Evolutionary conservation across 2,888 invertebrate genomes (phyloP).

Genomic region (Xanthorhoe designata): DNA sequence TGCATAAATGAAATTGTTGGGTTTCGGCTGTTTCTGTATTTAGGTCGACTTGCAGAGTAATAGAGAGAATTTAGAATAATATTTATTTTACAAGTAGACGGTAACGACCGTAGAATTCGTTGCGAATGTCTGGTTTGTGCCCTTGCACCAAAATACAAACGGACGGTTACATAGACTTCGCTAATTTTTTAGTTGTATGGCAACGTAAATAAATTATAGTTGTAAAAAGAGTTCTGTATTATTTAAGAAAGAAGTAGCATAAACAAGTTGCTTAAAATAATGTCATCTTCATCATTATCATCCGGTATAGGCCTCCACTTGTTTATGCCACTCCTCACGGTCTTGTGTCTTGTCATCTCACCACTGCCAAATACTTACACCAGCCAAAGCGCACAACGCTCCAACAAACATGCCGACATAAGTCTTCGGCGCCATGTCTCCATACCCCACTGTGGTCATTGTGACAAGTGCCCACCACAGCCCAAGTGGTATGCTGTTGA

Average conservation of each 20-base stretch:
- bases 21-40: slow-evolving; percentile 29
- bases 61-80: slow-evolving; percentile 6
- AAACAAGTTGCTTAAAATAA: not conserved
- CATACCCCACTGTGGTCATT: slow-evolving; percentile 99
- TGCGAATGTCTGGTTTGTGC: not conserved
- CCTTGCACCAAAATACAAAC: not conserved
- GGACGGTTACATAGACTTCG: not conserved
- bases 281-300: no score
- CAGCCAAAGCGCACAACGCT: slow-evolving; percentile 98
- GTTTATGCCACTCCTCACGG: no score
- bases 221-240: no score
- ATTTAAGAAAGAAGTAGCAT: no score
- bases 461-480: slow-evolving; percentile 99
- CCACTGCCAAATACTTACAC: slow-evolving; percentile 87
- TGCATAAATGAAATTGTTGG: slow-evolving; percentile 38
- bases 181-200: no score
- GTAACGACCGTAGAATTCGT: not conserved
- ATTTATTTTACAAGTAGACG: not conserved
- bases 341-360: not conserved
- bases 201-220: no score
- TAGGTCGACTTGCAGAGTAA: slow-evolving; percentile 10
- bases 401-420: slow-evolving; percentile 99
- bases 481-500: slow-evolving; percentile 98
- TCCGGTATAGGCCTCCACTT: no score
- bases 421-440: slow-evolving; percentile 99